Evolutionary conservation across 2,113 vertebrate species (phyloP).

Genomic region (Neomonachus schauinslandi): DNA sequence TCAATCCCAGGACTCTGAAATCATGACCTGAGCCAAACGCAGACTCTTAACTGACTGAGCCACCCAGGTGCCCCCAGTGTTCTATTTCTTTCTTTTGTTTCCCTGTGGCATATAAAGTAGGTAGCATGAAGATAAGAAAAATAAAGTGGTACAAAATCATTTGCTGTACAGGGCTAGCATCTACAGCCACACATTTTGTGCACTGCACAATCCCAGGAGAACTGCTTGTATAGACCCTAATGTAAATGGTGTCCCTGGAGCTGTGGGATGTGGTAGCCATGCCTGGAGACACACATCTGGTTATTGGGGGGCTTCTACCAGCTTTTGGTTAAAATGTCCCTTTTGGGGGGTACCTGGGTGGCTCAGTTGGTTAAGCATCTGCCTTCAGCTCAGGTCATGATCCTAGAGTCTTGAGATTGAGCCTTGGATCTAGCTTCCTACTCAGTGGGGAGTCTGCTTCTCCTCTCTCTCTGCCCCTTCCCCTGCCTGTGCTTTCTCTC

Average conservation of each 20-base stretch:
- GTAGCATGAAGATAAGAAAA: background rate
- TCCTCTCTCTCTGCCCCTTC: background rate
- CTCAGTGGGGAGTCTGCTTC: background rate
- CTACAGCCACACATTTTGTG: background rate
- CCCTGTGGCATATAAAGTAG: background rate
- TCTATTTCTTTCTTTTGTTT: background rate
- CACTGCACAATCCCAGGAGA: background rate
- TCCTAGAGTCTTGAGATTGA: background rate
- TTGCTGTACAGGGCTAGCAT: background rate
- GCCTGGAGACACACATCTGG: background rate
- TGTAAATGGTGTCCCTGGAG: background rate
- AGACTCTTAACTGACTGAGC: too few species aligned
- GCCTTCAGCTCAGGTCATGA: background rate
- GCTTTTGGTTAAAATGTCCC: background rate
- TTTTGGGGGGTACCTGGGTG: background rate
- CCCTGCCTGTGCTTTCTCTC: background rate
- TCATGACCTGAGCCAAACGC: too few species aligned
- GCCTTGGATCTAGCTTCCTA: background rate
- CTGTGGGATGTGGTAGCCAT: background rate
- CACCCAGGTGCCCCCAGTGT: too few species aligned
- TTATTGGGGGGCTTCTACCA: background rate
- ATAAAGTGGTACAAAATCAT: background rate
- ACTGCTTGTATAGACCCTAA: too few species aligned
- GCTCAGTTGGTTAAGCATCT: background rate
- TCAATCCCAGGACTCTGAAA: too few species aligned